These are phyloP conservation scores for Triops cancriformis DNA, from an alignment of 1,140 invertebrate genomes.

Conservation along the genomic window DNA sequence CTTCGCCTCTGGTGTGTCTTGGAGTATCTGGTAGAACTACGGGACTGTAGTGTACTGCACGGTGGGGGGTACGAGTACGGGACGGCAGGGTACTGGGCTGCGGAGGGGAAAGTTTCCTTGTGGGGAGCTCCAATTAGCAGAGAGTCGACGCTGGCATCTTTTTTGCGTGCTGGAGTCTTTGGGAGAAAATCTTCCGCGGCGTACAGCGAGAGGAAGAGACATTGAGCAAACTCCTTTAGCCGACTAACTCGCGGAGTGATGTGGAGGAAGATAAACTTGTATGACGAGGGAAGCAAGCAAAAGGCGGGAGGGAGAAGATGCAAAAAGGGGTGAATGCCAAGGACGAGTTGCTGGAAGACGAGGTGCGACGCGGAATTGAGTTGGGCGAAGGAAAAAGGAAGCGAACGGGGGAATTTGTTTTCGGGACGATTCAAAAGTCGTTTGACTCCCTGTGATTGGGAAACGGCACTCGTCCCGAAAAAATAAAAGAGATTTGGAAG, in stretches of 20 bases:
- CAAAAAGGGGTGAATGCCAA: background rate
- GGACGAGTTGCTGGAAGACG: background rate
- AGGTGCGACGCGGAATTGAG: background rate
- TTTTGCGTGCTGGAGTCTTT: background rate
- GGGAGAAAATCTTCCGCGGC: background rate
- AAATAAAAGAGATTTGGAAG: background rate
- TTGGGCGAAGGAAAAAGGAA: background rate
- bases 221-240: background rate
- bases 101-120: background rate
- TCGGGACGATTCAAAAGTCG: background rate
- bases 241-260: background rate
- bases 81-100: too few relatives aligned
- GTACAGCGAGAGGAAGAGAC: background rate
- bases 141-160: background rate
- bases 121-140: background rate
- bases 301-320: background rate
- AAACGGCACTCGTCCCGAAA: background rate
- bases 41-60: too few relatives aligned
- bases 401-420: background rate
- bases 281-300: background rate
- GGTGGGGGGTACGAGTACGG: too few relatives aligned
- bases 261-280: constrained; percentile 10
- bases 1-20: too few relatives aligned
- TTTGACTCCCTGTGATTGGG: background rate
- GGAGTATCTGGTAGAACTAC: too few relatives aligned